phyloP scores from a whole-genome alignment of 2,888 invertebrate genomes.

The Conomelus anceps region DNA sequence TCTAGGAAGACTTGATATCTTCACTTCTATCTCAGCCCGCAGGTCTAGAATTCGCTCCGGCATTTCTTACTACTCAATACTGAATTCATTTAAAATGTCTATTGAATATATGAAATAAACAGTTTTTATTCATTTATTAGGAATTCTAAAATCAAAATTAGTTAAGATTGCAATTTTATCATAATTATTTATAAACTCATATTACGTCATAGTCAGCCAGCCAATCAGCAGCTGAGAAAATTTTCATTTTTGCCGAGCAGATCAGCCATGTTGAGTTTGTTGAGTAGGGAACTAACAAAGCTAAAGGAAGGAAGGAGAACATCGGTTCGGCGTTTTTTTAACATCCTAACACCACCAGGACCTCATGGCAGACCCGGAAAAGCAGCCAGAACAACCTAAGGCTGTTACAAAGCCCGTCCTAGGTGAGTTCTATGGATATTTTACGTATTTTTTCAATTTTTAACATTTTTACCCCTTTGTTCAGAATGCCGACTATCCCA shows the following conservation, averaged over 20 bases:
- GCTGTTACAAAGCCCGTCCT: constrained; percentile 79
- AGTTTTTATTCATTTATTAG: background rate
- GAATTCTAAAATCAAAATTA: background rate
- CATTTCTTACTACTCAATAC: background rate
- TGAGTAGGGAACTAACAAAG: constrained; percentile 48
- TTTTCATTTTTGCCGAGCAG: constrained; percentile 21
- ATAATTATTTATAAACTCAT: background rate
- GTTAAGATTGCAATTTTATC: background rate
- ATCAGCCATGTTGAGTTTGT: constrained; percentile 45
- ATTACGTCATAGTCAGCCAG: constrained; percentile 20
- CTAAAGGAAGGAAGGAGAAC: constrained; percentile 46
- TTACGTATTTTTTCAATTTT: constrained; percentile 5
- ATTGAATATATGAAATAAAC: background rate
- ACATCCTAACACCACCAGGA: constrained; percentile 50
- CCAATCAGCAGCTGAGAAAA: constrained; percentile 23
- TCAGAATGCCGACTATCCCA: constrained; percentile 1
- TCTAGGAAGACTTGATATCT: background rate
- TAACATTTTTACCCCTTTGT: background rate
- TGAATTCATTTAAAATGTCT: background rate
- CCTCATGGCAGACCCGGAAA: constrained; percentile 95
- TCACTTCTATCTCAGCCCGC: background rate
- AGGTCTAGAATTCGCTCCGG: no score
- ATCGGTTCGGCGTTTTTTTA: constrained; percentile 47
- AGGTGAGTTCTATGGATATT: constrained; percentile 53
- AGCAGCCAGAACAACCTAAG: constrained; percentile 67